Base-by-base conservation (phyloP, 37 sponge, comb jelly and placozoan species). In the Beroe forskalii region DNA sequence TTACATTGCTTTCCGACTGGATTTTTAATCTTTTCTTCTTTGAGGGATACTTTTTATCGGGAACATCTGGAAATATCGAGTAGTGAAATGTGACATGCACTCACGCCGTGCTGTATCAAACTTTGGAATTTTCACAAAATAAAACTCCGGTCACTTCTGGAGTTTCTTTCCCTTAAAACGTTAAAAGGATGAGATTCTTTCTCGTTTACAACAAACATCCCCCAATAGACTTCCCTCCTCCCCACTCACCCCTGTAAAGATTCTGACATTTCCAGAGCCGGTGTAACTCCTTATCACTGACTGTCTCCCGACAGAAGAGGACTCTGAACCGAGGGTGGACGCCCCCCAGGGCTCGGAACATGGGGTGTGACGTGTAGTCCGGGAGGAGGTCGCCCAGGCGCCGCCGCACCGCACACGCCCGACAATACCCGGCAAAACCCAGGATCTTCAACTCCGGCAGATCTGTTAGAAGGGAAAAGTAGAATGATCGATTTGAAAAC, bases 211-310 rank as follows among this genome's bases (percentile, higher is more conserved):
- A n/a, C n/a, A n/a, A n/a, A n/a, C n/a, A n/a, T n/a, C n/a, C n/a
- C n/a, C n/a, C n/a, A n/a, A n/a, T n/a, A n/a, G n/a, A n/a, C n/a
- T n/a, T n/a, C n/a, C n/a, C n/a, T n/a, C n/a, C n/a, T n/a, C n/a
- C n/a, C 55, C 25, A 23, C 66, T 6, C 4, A 69, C 72, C 72
- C 38, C 38, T 69, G 38, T 69, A 69, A 69, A 32, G 32, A 17
- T 69, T 69, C 39, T 36, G 72, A 69, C 72, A 69, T 36, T 69
- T 80, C 86, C 86, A 80, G 30, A 80, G 55, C 55, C 35, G 40
- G 55, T 41, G 28, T n/a, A 80, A 48, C 20, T 44, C 86, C 86
- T 37, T 12, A 80, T 80, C 86, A 14, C n/a, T 23, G 30, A 80
- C 86, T 22, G 86, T 80, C 38, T 41, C 55, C 35, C 86, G 40